Base-by-base conservation (phyloP, 2,797 vertebrate genomes). In the Urophycis tenuis region DNA sequence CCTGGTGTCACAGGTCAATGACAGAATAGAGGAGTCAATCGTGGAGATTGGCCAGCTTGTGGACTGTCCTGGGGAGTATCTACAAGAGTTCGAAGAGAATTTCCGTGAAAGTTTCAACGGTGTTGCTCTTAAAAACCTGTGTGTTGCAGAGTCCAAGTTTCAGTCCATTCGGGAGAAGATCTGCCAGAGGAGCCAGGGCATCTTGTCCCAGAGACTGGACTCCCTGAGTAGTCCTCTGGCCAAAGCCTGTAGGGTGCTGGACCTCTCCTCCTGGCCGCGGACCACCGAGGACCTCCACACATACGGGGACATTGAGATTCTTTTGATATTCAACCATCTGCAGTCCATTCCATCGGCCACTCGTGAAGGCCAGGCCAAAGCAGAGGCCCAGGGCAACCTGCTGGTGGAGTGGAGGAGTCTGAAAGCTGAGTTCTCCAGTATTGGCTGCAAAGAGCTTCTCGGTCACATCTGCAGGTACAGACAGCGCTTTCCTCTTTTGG, bases 121-220 rank as follows among this genome's bases (percentile, higher is more conserved):
- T 0, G 93, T 98, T 0, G 94, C 96, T n/a, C 90, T 97, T 83
- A 97, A 97, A 90, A 98, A 99, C 86, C 89, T 99, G 74, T 93
- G 96, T 5, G 96, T 98, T 77, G 97, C 97, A 0, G 97, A 99
- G 85, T 96, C 97, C 81, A 98, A 99, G 91, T 99, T 99, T 88
- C 97, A 99, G 90, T 96, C 96, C 0, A 98, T 99, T 85, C 91
- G 96, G 79, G 96, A 98, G 84, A 99, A 99, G 90, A 98, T 99
- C 87, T 99, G 97, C 89, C 95, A 94, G 91, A 94, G 94, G 86
- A 97, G 95, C 73, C 96, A 96, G 78, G 92, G 94, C 73, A 96
- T 97, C 82, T 89, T 99, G 74, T 94, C 95, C 17, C 96, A 99
- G 85, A 91, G 96, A 79, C 92, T 98, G 0, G 96, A 98, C 79